Evolutionary conservation across 2,888 invertebrate genomes (phyloP).

Genomic region (Eudemis profundana): DNA sequence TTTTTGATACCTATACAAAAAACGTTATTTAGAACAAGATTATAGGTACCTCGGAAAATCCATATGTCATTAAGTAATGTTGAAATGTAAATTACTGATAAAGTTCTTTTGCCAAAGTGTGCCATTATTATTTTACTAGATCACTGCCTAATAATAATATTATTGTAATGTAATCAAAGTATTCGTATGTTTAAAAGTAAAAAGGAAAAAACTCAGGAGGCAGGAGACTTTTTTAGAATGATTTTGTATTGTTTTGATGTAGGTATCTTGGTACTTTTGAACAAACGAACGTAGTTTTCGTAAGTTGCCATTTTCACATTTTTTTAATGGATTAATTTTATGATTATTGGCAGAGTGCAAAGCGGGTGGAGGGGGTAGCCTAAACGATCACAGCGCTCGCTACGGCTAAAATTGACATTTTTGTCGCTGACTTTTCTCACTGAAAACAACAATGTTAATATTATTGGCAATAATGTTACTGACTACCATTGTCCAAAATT

Average conservation of each 20-base stretch:
- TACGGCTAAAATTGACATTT: too few relatives aligned
- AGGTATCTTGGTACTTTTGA: constrained; percentile 11
- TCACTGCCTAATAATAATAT: constrained; percentile 33
- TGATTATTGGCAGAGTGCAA: background rate
- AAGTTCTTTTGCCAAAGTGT: constrained; percentile 7
- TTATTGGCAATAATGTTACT: too few relatives aligned
- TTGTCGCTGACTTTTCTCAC: too few relatives aligned
- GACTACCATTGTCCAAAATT: too few relatives aligned
- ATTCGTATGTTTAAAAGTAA: constrained; percentile 12
- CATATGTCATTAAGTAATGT: background rate
- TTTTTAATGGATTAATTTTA: constrained; percentile 39
- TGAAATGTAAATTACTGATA: background rate
- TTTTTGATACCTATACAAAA: constrained; percentile 45
- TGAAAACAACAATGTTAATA: too few relatives aligned
- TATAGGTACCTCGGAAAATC: constrained; percentile 1
- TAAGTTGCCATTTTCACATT: constrained; percentile 41
- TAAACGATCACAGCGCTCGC: too few relatives aligned
- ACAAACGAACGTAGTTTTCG: constrained; percentile 35
- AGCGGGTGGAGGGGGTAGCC: too few relatives aligned
- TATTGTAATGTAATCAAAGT: constrained; percentile 11
- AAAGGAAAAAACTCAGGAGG: background rate
- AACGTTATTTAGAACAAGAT: constrained; percentile 17
- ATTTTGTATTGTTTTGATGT: background rate
- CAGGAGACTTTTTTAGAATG: background rate
- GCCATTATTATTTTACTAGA: constrained; percentile 15